A percentile compares a stretch with the other conserved stretches of the same genome.
Conservation (phyloP, 2,888 invertebrate species). For the Taphrorychus bicolor region DNA sequence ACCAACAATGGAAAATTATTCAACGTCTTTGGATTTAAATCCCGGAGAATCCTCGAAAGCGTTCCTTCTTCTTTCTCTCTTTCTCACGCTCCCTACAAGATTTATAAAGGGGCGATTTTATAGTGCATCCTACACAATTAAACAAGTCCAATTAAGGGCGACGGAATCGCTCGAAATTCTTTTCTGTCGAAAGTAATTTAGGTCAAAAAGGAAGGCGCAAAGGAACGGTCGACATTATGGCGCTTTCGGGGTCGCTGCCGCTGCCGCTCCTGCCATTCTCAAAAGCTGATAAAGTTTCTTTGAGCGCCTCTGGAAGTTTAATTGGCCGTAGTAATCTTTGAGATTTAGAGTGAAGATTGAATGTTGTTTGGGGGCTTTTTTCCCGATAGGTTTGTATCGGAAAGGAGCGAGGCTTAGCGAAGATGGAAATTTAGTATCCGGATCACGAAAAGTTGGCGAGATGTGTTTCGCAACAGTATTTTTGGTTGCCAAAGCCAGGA, state of each 20-base stretch:
- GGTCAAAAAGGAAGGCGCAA: slow-evolving; percentile 25
- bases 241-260: neutral
- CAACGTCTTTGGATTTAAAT: slow-evolving; percentile 16
- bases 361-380: neutral
- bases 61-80: too few relatives aligned
- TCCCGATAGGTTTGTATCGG: neutral
- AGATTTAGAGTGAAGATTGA: slow-evolving; percentile 4
- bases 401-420: neutral
- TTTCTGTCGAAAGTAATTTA: slow-evolving; percentile 37
- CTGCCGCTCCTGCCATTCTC: neutral
- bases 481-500: too few relatives aligned
- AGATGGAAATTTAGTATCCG: neutral
- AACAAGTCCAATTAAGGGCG: slow-evolving; percentile 39
- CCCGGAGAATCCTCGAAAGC: neutral
- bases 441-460: neutral
- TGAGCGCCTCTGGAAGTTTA: slow-evolving; percentile 21
- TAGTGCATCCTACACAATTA: slow-evolving; percentile 32
- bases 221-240: slow-evolving; percentile 17
- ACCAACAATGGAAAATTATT: slow-evolving; percentile 19
- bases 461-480: too few relatives aligned
- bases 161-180: slow-evolving; percentile 35
- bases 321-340: slow-evolving; percentile 16
- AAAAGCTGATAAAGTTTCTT: slow-evolving; percentile 22
- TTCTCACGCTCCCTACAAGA: too few relatives aligned
- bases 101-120: slow-evolving; percentile 9